Evolutionary conservation across 2,797 vertebrate genomes (phyloP).

Genomic region (Tachyglossus aculeatus): DNA sequence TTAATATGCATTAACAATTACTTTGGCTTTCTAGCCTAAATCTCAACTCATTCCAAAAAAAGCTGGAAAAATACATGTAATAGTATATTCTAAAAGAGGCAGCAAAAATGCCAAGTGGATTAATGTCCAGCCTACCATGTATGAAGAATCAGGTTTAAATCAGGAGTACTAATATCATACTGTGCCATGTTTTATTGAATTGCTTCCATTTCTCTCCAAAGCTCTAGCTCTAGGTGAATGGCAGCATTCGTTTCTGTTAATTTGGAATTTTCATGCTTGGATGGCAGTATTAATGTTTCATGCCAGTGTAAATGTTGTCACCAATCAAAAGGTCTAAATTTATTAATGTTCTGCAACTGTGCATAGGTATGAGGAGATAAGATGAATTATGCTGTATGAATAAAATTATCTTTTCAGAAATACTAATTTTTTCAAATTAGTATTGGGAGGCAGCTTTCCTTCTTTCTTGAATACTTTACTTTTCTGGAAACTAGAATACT

Average conservation of each 20-base stretch:
- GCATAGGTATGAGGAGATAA: constrained; percentile 73
- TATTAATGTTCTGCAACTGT: constrained; percentile 67
- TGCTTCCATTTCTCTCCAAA: constrained; percentile 67
- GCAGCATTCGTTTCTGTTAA: constrained; percentile 67
- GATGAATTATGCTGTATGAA: constrained; percentile 61
- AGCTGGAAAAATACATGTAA: constrained; percentile 29
- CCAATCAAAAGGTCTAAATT: constrained; percentile 72
- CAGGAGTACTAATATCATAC: constrained; percentile 27
- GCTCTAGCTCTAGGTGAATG: constrained; percentile 45
- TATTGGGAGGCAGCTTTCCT: constrained; percentile 34
- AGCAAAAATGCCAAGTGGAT: constrained; percentile 47
- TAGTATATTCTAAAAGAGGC: constrained; percentile 11
- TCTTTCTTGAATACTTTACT: constrained; percentile 42
- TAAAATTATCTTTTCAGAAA: constrained; percentile 40
- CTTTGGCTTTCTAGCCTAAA: constrained; percentile 14
- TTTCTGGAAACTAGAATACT: constrained; percentile 1
- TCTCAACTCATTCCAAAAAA: constrained; percentile 21
- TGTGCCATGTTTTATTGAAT: constrained; percentile 42
- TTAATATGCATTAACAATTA: constrained; percentile 39
- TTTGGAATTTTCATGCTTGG: constrained; percentile 73
- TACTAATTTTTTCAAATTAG: constrained; percentile 42
- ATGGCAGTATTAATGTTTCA: constrained; percentile 70
- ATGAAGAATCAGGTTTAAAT: constrained; percentile 57
- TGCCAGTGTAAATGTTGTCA: constrained; percentile 69
- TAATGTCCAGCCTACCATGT: constrained; percentile 32